Evolutionary conservation across 2,888 invertebrate genomes (phyloP).

Genomic region (Rotaria sp.): DNA sequence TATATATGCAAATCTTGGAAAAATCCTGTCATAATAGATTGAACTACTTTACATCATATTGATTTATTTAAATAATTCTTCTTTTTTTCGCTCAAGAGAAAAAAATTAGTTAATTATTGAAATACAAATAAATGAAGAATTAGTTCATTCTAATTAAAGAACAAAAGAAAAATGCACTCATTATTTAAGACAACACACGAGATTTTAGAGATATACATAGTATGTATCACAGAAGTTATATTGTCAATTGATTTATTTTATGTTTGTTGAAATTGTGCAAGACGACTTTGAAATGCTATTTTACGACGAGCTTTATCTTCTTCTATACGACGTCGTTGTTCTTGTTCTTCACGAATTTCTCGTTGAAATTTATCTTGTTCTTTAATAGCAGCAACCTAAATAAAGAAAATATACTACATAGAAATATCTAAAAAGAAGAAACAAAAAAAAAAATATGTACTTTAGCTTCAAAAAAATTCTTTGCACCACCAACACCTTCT

Average conservation of each 20-base stretch:
- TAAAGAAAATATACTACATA: background rate
- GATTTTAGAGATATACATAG: background rate
- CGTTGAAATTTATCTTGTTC: slow-evolving; percentile 34
- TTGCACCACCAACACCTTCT: slow-evolving; percentile 87
- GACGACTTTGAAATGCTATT: slow-evolving; percentile 20
- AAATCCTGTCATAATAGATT: background rate
- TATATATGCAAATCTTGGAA: too few relatives aligned
- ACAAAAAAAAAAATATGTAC: slow-evolving; percentile 51
- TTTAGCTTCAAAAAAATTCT: slow-evolving; percentile 89
- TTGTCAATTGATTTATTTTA: background rate
- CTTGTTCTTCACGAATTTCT: slow-evolving; percentile 41
- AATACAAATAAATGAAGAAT: background rate
- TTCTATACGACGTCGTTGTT: slow-evolving; percentile 38
- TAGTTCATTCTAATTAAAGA: background rate
- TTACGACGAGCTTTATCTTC: slow-evolving; percentile 31
- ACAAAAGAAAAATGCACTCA: background rate
- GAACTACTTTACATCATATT: too few relatives aligned
- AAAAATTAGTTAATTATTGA: background rate
- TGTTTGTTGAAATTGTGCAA: background rate
- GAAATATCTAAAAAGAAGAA: background rate
- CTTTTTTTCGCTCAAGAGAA: background rate
- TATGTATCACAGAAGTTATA: background rate
- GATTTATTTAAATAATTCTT: too few relatives aligned
- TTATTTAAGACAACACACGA: background rate
- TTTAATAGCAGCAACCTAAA: background rate